A percentile compares a stretch with the other conserved stretches of the same genome.
Evolutionary conservation across 2,888 invertebrate genomes (phyloP).

Genomic region (Pandemis heparana): DNA sequence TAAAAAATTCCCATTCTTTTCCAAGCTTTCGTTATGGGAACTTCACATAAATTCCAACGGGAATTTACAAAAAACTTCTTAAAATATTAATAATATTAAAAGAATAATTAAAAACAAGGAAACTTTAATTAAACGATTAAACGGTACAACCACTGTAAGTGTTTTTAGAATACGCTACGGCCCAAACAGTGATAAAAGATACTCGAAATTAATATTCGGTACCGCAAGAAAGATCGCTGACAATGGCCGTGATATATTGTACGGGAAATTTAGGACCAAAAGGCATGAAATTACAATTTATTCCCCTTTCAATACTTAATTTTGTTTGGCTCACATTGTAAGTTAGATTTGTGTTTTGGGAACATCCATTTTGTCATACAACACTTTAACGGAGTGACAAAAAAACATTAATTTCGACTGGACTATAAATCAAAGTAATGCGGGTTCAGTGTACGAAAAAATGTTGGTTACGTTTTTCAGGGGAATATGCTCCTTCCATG

Average conservation of each 20-base stretch:
- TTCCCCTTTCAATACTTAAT: conserved; percentile 34
- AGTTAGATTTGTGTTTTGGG: conserved; percentile 19
- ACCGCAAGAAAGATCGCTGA: conserved; percentile 53
- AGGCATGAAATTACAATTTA: conserved; percentile 42
- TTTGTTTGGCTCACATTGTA: conserved; percentile 31
- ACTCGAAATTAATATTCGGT: conserved; percentile 62
- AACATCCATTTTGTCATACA: conserved; percentile 6
- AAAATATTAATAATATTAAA: too few relatives aligned
- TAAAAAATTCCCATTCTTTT: too few relatives aligned
- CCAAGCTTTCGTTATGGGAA: too few relatives aligned
- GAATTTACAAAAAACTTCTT: too few relatives aligned
- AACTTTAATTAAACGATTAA: too few relatives aligned
- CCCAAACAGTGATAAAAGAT: conserved; percentile 54
- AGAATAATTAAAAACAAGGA: too few relatives aligned
- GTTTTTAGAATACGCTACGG: conserved; percentile 29
- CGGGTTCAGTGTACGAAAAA: neutral
- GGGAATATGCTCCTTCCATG: too few relatives aligned
- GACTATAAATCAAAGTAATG: neutral
- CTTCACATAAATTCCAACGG: too few relatives aligned
- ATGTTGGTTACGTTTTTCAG: neutral
- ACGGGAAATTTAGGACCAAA: conserved; percentile 33
- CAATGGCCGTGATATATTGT: conserved; percentile 51
- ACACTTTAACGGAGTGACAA: neutral
- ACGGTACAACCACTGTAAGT: neutral
- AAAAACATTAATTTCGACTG: neutral